phyloP scores from a whole-genome alignment of 2,888 invertebrate species.

The Yponomeuta malinellus region DNA sequence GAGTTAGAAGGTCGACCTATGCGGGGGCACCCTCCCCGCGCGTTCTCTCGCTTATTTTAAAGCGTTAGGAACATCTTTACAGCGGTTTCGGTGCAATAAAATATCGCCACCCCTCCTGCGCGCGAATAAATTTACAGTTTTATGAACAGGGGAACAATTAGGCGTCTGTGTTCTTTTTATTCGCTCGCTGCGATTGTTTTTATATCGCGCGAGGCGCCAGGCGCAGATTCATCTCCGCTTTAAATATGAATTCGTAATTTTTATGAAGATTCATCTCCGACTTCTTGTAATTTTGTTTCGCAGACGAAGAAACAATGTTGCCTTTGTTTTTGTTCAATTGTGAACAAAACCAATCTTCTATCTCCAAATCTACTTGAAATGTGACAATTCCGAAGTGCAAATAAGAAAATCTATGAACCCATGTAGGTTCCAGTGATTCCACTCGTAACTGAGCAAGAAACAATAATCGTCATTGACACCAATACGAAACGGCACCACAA shows the following conservation, averaged over 20 bases:
- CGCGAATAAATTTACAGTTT: constrained; percentile 73
- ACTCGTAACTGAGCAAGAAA: constrained; percentile 22
- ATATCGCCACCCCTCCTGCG: constrained; percentile 65
- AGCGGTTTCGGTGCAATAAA: constrained; percentile 73
- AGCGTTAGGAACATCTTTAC: constrained; percentile 72
- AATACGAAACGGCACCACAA: constrained; percentile 43
- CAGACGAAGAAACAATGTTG: neutral
- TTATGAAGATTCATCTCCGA: constrained; percentile 63
- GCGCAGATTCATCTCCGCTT: constrained; percentile 63
- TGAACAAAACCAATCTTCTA: neutral
- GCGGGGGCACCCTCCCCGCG: constrained; percentile 24
- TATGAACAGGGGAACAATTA: constrained; percentile 75
- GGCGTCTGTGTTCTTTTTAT: constrained; percentile 66
- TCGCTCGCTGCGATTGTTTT: constrained; percentile 66
- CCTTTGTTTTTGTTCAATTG: neutral
- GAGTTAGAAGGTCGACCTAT: constrained; percentile 69
- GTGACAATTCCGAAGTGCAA: neutral
- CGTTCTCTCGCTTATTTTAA: constrained; percentile 67
- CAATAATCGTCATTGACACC: constrained; percentile 18
- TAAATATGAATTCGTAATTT: constrained; percentile 70
- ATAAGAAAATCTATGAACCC: neutral
- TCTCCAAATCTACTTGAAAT: constrained; percentile 4
- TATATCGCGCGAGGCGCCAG: constrained; percentile 38
- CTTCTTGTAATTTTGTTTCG: constrained; percentile 44
- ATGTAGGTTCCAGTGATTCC: neutral